Evolutionary conservation across 2,113 vertebrate species (phyloP).

Genomic region (Haliaeetus leucogaster): DNA sequence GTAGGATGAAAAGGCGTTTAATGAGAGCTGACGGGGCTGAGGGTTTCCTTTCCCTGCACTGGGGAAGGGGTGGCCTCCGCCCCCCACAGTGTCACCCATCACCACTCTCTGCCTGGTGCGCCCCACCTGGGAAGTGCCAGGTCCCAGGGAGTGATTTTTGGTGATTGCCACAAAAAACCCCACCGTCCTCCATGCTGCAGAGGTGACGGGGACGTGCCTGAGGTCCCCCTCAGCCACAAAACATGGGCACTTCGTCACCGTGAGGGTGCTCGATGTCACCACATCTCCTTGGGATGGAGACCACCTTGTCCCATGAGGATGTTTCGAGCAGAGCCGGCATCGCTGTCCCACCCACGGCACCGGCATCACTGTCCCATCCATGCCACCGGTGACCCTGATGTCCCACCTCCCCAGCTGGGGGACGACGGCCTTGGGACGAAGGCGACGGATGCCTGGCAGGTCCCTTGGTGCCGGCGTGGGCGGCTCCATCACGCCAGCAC

Average conservation of each 20-base stretch:
- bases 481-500: neutral
- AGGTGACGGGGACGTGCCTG: neutral
- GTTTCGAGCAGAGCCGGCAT: neutral
- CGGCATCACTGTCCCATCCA: neutral
- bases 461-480: accelerated
- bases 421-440: constrained; percentile 49
- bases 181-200: accelerated
- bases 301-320: neutral
- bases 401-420: constrained; percentile 21
- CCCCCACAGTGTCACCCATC: neutral
- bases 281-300: neutral
- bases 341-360: neutral
- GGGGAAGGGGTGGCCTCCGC: no score
- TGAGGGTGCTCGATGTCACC: neutral
- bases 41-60: accelerated
- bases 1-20: neutral
- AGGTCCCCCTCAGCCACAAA: no score
- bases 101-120: accelerated
- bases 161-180: neutral
- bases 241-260: neutral
- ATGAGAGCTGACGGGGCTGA: neutral
- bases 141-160: neutral
- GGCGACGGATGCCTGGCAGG: neutral
- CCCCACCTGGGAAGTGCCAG: no score
- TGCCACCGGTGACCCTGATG: neutral